Evolutionary conservation across 2,113 vertebrate genomes (phyloP).

Genomic region (Etia nguti): DNA sequence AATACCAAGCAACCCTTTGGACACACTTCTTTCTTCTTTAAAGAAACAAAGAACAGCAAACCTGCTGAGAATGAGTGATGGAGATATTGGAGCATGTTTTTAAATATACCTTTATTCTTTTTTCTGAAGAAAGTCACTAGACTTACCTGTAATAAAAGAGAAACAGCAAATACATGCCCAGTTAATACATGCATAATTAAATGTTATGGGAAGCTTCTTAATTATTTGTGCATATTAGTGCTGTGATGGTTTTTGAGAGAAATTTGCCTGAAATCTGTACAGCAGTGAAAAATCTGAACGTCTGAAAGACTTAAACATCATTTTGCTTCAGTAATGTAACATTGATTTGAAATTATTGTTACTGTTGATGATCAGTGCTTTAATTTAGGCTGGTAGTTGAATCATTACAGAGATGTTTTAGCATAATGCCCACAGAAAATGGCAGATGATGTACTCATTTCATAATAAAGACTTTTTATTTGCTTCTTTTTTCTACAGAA

Average conservation of each 20-base stretch:
- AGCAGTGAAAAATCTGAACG: background rate
- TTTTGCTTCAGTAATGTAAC: background rate
- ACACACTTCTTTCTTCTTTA: background rate
- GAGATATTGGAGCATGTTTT: background rate
- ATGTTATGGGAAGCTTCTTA: background rate
- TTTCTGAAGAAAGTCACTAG: background rate
- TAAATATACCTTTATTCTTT: background rate
- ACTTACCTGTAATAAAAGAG: conserved; percentile 10
- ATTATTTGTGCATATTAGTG: background rate
- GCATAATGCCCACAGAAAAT: background rate
- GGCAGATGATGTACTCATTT: background rate
- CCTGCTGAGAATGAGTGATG: background rate
- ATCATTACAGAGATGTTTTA: background rate
- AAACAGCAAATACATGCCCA: background rate
- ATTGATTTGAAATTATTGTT: background rate
- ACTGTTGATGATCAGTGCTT: background rate
- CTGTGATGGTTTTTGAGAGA: background rate
- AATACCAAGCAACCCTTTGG: background rate
- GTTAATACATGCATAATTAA: background rate
- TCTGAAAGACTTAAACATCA: background rate
- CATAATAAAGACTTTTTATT: background rate
- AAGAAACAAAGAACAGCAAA: background rate
- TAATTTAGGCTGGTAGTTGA: background rate
- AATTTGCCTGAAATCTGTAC: background rate
- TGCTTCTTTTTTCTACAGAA: background rate